A percentile compares a stretch with the other conserved stretches of the same genome.
These are phyloP conservation scores for Apeira syringaria DNA, from an alignment of 2,888 invertebrate genomes.

Conservation along the genomic window DNA sequence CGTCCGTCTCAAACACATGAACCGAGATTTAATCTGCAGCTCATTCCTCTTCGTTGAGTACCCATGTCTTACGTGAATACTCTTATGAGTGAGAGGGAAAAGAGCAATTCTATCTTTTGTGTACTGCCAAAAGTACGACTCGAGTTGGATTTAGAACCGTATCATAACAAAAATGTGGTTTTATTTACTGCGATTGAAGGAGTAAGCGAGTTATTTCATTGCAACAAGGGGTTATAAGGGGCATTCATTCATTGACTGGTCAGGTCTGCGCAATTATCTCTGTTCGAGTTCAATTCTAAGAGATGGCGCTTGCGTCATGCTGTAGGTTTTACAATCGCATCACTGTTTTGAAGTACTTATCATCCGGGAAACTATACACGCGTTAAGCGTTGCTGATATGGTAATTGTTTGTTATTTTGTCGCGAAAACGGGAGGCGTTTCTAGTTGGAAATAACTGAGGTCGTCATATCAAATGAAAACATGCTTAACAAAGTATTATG, in stretches of 20 bases:
- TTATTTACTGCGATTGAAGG: neutral
- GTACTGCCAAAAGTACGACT: neutral
- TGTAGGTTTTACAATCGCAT: no score
- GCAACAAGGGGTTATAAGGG: conserved; percentile 3
- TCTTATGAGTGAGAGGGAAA: conserved; percentile 22
- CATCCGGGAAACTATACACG: neutral
- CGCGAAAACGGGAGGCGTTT: neutral
- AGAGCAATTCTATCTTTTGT: conserved; percentile 24
- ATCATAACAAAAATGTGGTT: no score
- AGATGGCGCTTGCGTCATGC: conserved; percentile 25
- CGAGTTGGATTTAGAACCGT: no score
- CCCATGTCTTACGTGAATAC: no score
- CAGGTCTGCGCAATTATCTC: conserved; percentile 29
- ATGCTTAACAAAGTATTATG: neutral
- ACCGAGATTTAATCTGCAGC: no score
- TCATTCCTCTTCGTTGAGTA: no score
- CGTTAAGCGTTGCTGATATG: conserved; percentile 1
- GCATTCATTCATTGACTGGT: neutral
- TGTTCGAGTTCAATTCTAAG: conserved; percentile 25
- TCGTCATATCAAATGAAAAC: neutral
- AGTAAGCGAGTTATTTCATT: neutral
- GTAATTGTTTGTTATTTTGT: neutral
- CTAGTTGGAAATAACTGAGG: neutral
- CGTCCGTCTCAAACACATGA: no score
- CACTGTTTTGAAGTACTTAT: neutral